Base-by-base conservation (phyloP, 1,140 invertebrate genomes). In the Drosophila carrolli region DNA sequence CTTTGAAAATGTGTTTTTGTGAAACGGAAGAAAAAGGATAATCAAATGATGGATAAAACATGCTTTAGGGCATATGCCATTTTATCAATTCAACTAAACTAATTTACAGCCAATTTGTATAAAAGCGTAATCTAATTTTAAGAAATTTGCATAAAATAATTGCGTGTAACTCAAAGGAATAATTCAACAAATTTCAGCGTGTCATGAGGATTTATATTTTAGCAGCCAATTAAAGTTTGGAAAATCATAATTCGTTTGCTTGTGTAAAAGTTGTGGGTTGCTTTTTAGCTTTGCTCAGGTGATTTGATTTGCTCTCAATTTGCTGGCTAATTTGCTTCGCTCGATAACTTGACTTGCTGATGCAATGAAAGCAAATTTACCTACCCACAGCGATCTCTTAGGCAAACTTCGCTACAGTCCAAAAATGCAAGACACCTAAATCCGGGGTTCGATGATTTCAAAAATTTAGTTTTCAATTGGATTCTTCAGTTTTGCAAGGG, bases 401-500 rank as follows among this genome's bases (percentile, higher is more conserved):
- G 78, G 71, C 74, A 80, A 80, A 73, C 58, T 84, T 84, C 78
- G 75, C 76, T 67, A 84, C 60, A 85, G 75, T 90, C 85, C 85
- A 73, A 90, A 79, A 81, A 76, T 61, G 81, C 85, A 70, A 61
- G 68, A 89, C 70, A 89, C 84, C 84, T 89, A 89, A 63, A 84
- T 75, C 70, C 77, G 66, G 61, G 79, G 77, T 78, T 83, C 79
- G 83, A 70, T 79, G 72, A 23, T 75, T 65, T 66, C 62, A 75
- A 37, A 75, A 70, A 57, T 71, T 71, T 71, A 71, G 67, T 71
- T 71, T 68, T 70, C 51, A 71, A 57, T 57, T 71, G 32, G 35
- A 71, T 57, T 70, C 19, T 27, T 37, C 11, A 27, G 14, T 48
- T 41, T 48, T 29, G 40, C 38, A 19, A 43, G 63, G 50, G 5